Percentiles rank a stretch among this genome's conserved stretches.
Conservation (phyloP, 2,113 vertebrate genomes). For the Scomber colias region DNA sequence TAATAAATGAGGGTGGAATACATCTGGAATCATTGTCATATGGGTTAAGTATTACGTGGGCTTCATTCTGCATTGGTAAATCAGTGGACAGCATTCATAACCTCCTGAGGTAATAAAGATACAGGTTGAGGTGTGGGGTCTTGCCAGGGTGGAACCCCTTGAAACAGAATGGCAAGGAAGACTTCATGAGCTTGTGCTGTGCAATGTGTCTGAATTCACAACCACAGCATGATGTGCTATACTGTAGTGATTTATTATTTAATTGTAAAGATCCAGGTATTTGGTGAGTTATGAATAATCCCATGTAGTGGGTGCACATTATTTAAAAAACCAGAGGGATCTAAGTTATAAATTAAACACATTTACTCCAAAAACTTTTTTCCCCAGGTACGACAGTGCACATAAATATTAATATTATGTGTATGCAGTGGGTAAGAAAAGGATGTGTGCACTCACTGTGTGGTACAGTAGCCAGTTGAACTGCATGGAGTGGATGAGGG, state of each 20-base stretch:
- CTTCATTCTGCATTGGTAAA: conserved; percentile 89
- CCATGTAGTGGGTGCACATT: conserved; percentile 13
- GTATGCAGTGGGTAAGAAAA: not conserved
- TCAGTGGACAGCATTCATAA: conserved; percentile 86
- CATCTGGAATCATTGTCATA: conserved; percentile 89
- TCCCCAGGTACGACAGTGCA: not conserved
- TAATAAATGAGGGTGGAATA: conserved; percentile 89
- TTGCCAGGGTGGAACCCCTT: conserved; percentile 59
- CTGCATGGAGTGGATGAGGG: conserved; percentile 79
- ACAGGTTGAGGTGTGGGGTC: conserved; percentile 79
- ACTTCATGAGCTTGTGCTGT: conserved; percentile 55
- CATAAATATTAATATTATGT: conserved; percentile 18
- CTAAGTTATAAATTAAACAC: conserved; percentile 10
- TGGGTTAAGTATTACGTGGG: conserved; percentile 87
- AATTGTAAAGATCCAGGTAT: conserved; percentile 14
- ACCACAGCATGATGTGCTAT: conserved; percentile 2
- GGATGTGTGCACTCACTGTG: conserved; percentile 86
- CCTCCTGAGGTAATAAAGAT: conserved; percentile 85
- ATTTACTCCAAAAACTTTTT: conserved; percentile 9
- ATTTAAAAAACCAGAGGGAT: conserved; percentile 10
- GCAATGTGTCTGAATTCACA: conserved; percentile 47
- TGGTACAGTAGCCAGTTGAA: conserved; percentile 80
- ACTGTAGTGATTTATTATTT: conserved; percentile 1
- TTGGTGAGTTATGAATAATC: not conserved
- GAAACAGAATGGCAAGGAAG: conserved; percentile 52